A percentile compares a stretch with the other conserved stretches of the same genome.
Conservation (phyloP, 2,113 vertebrate genomes). For the Gopherus evgoodei region DNA sequence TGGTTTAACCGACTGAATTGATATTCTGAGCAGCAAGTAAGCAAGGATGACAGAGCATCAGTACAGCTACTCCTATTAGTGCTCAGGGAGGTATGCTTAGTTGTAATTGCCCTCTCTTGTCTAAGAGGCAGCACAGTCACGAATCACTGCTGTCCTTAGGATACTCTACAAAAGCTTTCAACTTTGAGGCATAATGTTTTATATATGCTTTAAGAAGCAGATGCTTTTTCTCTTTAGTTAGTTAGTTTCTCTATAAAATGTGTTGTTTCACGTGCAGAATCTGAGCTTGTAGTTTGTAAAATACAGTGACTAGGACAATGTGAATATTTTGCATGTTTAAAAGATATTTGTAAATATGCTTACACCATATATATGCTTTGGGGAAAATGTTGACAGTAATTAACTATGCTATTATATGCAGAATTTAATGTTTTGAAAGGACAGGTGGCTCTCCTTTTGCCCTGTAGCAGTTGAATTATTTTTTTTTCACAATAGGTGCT, state of each 20-base stretch:
- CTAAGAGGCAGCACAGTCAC: constrained; percentile 14
- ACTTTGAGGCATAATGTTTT: not conserved
- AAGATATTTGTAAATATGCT: not conserved
- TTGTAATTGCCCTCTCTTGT: constrained; percentile 5
- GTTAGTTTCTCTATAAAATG: not conserved
- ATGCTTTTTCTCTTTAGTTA: not conserved
- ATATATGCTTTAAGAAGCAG: not conserved
- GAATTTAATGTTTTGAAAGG: not conserved
- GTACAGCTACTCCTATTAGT: constrained; percentile 79
- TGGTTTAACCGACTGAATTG: constrained; percentile 91
- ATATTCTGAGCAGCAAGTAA: constrained; percentile 89
- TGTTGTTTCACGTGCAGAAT: not conserved
- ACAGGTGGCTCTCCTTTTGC: not conserved
- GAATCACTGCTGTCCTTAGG: constrained; percentile 57
- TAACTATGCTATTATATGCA: not conserved
- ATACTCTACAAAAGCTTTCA: constrained; percentile 3
- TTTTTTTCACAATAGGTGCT: not conserved
- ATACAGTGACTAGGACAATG: rapidly evolving
- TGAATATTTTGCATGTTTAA: not conserved
- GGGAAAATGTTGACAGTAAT: rapidly evolving
- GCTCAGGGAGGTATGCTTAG: constrained; percentile 33
- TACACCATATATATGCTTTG: not conserved
- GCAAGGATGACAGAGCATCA: constrained; percentile 84
- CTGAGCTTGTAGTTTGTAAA: not conserved
- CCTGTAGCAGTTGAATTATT: not conserved